These are phyloP conservation scores for Plebejus argus DNA, from an alignment of 2,888 invertebrate genomes.

Conservation along the genomic window DNA sequence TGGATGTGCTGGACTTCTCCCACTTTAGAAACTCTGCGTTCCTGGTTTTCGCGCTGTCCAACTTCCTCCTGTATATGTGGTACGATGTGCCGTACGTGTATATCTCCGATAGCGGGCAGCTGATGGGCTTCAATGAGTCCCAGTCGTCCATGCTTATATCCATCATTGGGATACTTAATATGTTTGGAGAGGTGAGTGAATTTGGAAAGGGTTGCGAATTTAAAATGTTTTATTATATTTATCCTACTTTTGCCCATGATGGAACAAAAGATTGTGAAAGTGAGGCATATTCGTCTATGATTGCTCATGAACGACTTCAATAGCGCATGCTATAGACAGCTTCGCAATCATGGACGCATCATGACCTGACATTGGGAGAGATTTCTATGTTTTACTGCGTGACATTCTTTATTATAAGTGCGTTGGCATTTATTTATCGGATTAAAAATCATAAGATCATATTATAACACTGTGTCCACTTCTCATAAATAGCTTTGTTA, in stretches of 20 bases:
- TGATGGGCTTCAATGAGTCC: conserved; percentile 85
- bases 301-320: too few species aligned
- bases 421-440: background rate
- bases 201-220: background rate
- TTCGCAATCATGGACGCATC: too few species aligned
- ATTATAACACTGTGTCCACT: background rate
- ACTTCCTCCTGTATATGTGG: conserved; percentile 95
- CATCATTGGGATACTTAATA: conserved; percentile 92
- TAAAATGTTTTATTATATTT: too few species aligned
- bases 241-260: too few species aligned
- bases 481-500: background rate
- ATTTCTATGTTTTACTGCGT: too few species aligned
- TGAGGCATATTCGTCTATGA: too few species aligned
- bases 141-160: conserved; percentile 91
- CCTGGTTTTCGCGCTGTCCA: conserved; percentile 90
- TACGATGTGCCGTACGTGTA: conserved; percentile 97
- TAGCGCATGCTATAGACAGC: too few species aligned
- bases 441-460: background rate
- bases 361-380: too few species aligned
- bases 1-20: conserved; percentile 90
- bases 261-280: too few species aligned
- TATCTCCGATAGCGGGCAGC: conserved; percentile 89
- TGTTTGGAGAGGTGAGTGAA: conserved; percentile 89
- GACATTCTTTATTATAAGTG: too few species aligned
- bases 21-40: conserved; percentile 88